phyloP scores from a whole-genome alignment of 2,797 vertebrate species.

The Pangasius mekongensis region DNA sequence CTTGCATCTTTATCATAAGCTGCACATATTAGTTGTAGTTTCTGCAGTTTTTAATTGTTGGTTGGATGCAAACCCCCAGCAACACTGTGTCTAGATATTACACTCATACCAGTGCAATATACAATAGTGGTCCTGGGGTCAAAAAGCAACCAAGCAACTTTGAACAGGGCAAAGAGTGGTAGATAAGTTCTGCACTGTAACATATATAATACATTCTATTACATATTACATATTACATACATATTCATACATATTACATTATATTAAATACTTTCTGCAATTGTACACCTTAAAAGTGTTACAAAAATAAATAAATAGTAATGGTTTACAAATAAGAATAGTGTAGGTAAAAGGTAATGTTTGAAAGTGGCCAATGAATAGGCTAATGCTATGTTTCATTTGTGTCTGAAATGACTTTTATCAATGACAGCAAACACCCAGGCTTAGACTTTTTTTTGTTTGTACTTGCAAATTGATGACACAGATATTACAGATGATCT shows the following conservation, averaged over 20 bases:
- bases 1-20: not conserved
- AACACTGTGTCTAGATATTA: not conserved
- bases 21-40: not conserved
- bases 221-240: too few species aligned
- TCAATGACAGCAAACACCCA: not conserved
- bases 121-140: not conserved
- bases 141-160: not conserved
- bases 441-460: not conserved
- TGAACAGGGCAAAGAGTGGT: not conserved
- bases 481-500: not conserved
- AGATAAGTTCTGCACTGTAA: not conserved
- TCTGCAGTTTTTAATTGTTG: not conserved
- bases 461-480: not conserved
- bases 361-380: too few species aligned
- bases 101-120: not conserved
- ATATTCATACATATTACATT: too few species aligned
- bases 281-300: not conserved
- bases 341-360: not conserved
- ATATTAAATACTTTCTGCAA: too few species aligned
- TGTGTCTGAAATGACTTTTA: not conserved
- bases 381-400: not conserved
- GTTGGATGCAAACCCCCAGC: not conserved
- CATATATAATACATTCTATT: not conserved
- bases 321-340: too few species aligned
- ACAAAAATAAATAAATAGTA: too few species aligned